phyloP scores from a whole-genome alignment of 1,140 invertebrate genomes.

The Drosophila tristis region DNA sequence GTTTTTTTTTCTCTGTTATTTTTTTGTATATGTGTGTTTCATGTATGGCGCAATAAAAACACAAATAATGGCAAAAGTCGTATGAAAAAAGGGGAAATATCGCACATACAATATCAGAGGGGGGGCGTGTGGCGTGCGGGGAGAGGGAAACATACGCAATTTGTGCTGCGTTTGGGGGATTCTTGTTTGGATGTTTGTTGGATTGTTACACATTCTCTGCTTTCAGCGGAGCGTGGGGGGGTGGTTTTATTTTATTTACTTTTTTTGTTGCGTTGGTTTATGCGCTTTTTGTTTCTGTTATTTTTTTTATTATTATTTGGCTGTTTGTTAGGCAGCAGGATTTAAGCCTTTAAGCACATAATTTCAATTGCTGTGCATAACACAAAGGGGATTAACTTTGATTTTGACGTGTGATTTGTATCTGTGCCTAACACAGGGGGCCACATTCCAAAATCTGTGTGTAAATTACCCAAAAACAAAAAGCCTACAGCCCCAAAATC shows the following conservation, averaged over 20 bases:
- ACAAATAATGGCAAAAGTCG: slow-evolving; percentile 71
- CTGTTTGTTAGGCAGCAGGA: slow-evolving; percentile 60
- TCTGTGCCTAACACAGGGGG: neutral
- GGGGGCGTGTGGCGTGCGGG: slow-evolving; percentile 8
- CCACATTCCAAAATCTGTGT: slow-evolving; percentile 16
- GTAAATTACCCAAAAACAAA: slow-evolving; percentile 17
- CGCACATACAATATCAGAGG: neutral
- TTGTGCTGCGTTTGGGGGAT: slow-evolving; percentile 69
- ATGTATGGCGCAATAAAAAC: slow-evolving; percentile 76
- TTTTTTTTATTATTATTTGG: slow-evolving; percentile 53
- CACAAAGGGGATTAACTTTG: slow-evolving; percentile 80
- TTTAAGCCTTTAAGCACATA: slow-evolving; percentile 78
- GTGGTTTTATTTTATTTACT: too few species aligned
- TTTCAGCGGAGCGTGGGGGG: neutral
- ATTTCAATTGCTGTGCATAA: slow-evolving; percentile 80
- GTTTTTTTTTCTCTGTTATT: slow-evolving; percentile 36
- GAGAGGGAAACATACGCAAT: slow-evolving; percentile 60
- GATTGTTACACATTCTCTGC: slow-evolving; percentile 60
- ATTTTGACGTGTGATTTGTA: slow-evolving; percentile 75
- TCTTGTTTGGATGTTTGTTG: slow-evolving; percentile 43
- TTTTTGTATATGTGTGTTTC: slow-evolving; percentile 66
- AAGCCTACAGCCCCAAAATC: neutral
- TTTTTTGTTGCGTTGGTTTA: slow-evolving; percentile 31
- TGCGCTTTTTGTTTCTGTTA: slow-evolving; percentile 23
- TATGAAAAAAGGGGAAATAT: slow-evolving; percentile 45